phyloP scores from a whole-genome alignment of 2,888 invertebrate genomes.

The Polyommatus icarus region DNA sequence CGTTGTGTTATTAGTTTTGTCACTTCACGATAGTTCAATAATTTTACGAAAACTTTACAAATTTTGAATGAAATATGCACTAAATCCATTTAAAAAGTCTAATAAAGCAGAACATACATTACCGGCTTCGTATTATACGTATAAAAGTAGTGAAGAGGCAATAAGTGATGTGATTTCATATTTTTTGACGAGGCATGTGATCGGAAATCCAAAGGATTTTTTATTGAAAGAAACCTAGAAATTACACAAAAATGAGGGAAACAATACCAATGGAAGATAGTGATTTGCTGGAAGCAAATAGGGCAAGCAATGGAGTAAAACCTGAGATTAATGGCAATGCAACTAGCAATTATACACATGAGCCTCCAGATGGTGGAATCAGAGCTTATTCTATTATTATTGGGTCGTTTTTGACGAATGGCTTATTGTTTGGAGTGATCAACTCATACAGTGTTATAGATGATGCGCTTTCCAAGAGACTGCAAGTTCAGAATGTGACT shows the following conservation, averaged over 20 bases:
- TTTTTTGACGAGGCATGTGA: conserved; percentile 18
- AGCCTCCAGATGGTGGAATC: conserved; percentile 87
- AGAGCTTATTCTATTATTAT: conserved; percentile 91
- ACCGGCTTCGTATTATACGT: background rate
- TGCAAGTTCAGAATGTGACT: conserved; percentile 82
- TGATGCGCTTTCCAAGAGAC: conserved; percentile 82
- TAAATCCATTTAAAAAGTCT: background rate
- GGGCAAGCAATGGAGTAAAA: conserved; percentile 45
- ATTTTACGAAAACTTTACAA: background rate
- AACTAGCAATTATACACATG: conserved; percentile 46
- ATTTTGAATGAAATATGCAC: conserved; percentile 14
- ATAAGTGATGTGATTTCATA: conserved; percentile 22
- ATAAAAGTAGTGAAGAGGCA: background rate
- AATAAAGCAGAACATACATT: background rate
- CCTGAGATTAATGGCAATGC: conserved; percentile 50
- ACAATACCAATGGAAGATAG: conserved; percentile 59
- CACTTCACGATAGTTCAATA: background rate
- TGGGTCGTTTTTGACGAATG: conserved; percentile 93
- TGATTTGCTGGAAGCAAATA: conserved; percentile 55
- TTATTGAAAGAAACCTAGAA: conserved; percentile 26
- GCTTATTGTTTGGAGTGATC: conserved; percentile 93
- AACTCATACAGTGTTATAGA: conserved; percentile 93
- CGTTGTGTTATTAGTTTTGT: background rate
- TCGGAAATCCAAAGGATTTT: background rate
- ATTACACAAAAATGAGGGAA: conserved; percentile 49